Base-by-base conservation (phyloP, 2,797 vertebrate species). In the Pipistrellus kuhlii region DNA sequence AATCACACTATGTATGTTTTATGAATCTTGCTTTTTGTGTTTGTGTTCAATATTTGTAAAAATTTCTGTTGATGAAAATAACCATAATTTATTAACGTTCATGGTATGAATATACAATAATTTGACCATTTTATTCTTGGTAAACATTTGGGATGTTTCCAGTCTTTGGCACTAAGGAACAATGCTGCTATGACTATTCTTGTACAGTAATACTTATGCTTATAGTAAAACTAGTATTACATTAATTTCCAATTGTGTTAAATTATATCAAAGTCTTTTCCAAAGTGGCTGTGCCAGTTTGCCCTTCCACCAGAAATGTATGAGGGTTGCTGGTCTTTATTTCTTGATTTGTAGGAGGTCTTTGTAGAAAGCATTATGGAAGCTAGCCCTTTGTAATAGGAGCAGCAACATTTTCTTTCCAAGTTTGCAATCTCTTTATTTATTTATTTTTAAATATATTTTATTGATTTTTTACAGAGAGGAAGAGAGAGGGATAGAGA, bases 371-470 rank as follows among this genome's bases (percentile, higher is more conserved):
- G 55, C 27, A 57, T 96, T 87, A 71, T 73, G 62, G 77, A 95
- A 96, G 90, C 81, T 91, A 86, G 18, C 5, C 7, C 59, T 88
- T 95, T 90, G 6, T 71, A 77, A 84, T 87, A 72, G 55, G 48
- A 82, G 23, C 20, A 82, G 44, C 59, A 90, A 64, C 38, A 35
- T 72, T 68, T 57, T 75, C 25, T 73, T n/a, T 21, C 30, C 35
- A 51, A 66, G 6, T 91, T 85, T 85, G 57, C n/a, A 88, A 53
- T 73, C 25, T 17, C 8, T 91, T 95, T 81, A 64, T 41, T 41
- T 41, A 41, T 41, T 41, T 41, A 41, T 41, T 41, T 41, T 41
- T 4, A 41, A 46, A 46, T 46, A 46, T 46, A 46, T 46, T 46
- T 46, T 46, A 46, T 46, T 46, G 44, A 46, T 46, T 46, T 46